Base-by-base conservation (phyloP, 2,797 vertebrate genomes). In the Fistularia tabacaria region DNA sequence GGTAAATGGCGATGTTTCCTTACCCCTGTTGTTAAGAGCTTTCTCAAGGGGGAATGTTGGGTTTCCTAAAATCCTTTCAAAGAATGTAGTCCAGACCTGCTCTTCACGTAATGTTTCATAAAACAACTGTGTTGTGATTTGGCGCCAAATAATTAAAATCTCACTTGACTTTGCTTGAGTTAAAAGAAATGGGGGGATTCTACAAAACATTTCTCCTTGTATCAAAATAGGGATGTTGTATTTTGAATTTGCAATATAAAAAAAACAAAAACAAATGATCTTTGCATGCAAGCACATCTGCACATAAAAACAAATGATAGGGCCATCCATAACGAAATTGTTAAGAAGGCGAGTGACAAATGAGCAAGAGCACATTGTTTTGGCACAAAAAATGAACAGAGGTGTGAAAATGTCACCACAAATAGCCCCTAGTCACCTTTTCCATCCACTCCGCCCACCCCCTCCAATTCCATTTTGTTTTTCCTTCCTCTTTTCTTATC, bases 331-430 rank as follows among this genome's bases (percentile, higher is more conserved):
- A 88, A 88, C 85, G 83, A 85, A 85, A 85, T 88, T 86, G 82
- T 90, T 89, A 89, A 64, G 64, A 63, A 82, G 73, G 73, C 65
- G 51, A 66, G 77, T 88, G 87, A 87, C 77, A 89, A 90, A 89
- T 46, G 71, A 87, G 76, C 66, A 53, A 51, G 45, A 68, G 71
- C 65, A 74, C 76, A 68, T 83, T 87, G 84, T 83, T 64, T 73
- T 79, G 84, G 82, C 82, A 87, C 90, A 88, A 87, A 79, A 76
- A 66, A 83, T 71, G 85, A 89, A 78, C 77, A 85, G 80, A 81
- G 74, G 78, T 86, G 85, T 81, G 84, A 80, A 89, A 91, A 90
- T 91, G 90, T 89, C 89, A 90, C 69, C 80, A 81, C 82, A 87
- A 91, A 89, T 87, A 87, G 81, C 82, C 79, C 14, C 71, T 75